Evolutionary conservation across 1,140 invertebrate genomes (phyloP).

Genomic region (Oryctes rhinoceros): DNA sequence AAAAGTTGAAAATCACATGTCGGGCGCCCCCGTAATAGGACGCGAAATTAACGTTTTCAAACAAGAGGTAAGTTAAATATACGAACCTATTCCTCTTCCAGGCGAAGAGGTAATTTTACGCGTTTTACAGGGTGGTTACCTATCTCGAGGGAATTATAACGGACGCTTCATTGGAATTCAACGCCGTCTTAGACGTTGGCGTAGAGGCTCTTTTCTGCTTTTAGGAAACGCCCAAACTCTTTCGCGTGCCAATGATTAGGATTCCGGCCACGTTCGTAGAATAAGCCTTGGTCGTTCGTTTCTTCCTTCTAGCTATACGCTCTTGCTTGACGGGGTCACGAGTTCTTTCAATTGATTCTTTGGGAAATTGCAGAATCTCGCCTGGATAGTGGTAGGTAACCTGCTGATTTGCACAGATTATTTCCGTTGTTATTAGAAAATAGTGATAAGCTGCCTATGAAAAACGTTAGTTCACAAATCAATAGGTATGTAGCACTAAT

Average conservation of each 20-base stretch:
- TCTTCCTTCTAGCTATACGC: no score
- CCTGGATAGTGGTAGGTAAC: no score
- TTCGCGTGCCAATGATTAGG: not conserved
- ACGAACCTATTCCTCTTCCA: not conserved
- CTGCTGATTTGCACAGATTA: no score
- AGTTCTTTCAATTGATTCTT: no score
- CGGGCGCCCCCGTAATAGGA: not conserved
- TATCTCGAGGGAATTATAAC: slow-evolving; percentile 23
- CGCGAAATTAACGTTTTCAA: slow-evolving; percentile 7
- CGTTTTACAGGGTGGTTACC: slow-evolving; percentile 25
- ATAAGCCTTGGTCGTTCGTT: not conserved
- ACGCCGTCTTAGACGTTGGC: not conserved
- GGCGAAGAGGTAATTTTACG: not conserved
- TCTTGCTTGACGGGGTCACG: no score
- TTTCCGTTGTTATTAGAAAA: no score
- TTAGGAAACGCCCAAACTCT: not conserved
- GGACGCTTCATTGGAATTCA: slow-evolving; percentile 13
- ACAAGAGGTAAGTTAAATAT: not conserved
- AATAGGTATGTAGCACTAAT: no score
- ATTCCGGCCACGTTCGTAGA: not conserved
- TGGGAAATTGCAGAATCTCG: no score
- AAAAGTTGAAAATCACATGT: not conserved
- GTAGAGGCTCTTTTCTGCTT: not conserved
- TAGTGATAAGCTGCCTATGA: no score
- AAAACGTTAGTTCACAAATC: no score